A percentile compares a stretch with the other conserved stretches of the same genome.
phyloP scores from a whole-genome alignment of 2,113 vertebrate genomes.

The Pelusios castaneus region DNA sequence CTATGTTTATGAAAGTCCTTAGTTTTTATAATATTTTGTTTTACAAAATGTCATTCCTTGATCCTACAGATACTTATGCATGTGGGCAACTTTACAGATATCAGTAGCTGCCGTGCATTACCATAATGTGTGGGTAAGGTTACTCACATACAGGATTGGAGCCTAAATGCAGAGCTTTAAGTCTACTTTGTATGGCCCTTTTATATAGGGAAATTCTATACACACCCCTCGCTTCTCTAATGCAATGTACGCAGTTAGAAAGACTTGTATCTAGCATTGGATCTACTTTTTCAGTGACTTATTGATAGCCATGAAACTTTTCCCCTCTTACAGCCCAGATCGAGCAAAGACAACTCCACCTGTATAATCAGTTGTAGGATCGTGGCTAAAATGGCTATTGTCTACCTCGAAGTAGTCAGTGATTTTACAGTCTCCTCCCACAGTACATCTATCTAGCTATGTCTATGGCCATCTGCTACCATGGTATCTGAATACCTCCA shows the following conservation, averaged over 20 bases:
- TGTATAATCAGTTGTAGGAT: not conserved
- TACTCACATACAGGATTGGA: not conserved
- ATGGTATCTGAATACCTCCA: not conserved
- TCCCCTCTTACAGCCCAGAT: not conserved
- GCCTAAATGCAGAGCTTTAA: not conserved
- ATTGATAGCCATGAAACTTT: not conserved
- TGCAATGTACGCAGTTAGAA: rapidly evolving
- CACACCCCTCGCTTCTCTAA: rapidly evolving
- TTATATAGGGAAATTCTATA: not conserved
- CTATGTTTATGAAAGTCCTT: not conserved
- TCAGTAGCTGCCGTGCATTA: not conserved
- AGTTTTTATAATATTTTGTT: not conserved
- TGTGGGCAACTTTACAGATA: slow-evolving; percentile 2
- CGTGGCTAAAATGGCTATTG: not conserved
- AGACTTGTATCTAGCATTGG: rapidly evolving
- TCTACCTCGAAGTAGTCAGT: not conserved
- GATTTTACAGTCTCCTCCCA: not conserved
- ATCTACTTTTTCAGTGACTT: not conserved
- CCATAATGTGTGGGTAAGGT: not conserved
- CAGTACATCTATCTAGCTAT: not conserved
- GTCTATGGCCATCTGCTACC: too few species aligned
- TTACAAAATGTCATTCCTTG: not conserved
- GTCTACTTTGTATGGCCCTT: not conserved
- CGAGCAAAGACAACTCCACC: not conserved
- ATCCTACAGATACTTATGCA: not conserved